These are phyloP conservation scores for Nyctibius bracteatus DNA, from an alignment of 2,113 vertebrate species.

Conservation along the genomic window DNA sequence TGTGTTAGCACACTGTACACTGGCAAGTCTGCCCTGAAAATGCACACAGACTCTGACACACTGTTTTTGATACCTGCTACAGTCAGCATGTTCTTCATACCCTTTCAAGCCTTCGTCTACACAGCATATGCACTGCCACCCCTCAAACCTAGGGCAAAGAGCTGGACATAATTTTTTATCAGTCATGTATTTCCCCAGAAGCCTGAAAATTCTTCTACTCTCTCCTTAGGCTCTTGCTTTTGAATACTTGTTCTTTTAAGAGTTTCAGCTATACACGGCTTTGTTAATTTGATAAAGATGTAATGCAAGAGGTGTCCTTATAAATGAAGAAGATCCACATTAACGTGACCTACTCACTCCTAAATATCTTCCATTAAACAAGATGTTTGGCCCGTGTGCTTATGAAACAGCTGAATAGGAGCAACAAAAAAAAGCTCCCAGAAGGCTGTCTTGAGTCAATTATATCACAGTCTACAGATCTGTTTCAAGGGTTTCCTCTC, in stretches of 20 bases:
- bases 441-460: background rate
- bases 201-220: background rate
- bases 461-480: background rate
- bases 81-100: background rate
- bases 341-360: background rate
- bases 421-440: background rate
- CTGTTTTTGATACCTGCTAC: background rate
- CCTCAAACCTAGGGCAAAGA: background rate
- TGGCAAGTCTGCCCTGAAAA: background rate
- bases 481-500: slow-evolving; percentile 11
- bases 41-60: fast-evolving
- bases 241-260: background rate
- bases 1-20: background rate
- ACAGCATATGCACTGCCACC: background rate
- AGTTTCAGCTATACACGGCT: background rate
- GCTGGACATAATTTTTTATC: background rate
- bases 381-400: background rate
- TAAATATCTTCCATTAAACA: background rate
- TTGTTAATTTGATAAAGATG: background rate
- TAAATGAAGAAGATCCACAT: background rate
- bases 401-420: background rate
- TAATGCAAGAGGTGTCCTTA: background rate
- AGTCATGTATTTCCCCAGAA: background rate
- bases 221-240: background rate
- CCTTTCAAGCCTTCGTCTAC: background rate